Evolutionary conservation across 1,140 invertebrate genomes (phyloP).

Genomic region (Elysia chlorotica): DNA sequence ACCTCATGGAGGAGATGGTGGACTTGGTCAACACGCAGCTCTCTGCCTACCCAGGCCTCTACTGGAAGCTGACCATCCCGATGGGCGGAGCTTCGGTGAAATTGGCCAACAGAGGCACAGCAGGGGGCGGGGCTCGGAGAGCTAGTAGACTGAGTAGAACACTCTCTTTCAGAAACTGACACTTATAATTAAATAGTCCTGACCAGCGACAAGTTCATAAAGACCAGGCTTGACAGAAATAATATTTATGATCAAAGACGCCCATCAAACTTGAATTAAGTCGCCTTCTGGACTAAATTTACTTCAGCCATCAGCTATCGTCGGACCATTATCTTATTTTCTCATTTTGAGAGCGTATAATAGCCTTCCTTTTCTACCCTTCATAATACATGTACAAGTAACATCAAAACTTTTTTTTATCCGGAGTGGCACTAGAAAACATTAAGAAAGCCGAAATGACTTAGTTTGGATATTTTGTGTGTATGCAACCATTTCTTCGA

Average conservation of each 20-base stretch:
- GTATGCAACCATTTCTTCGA: too few species aligned
- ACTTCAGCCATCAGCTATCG: too few species aligned
- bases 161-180: neutral
- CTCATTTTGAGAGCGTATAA: neutral
- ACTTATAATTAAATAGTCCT: neutral
- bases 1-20: constrained; percentile 35
- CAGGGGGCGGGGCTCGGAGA: neutral
- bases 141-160: neutral
- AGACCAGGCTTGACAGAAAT: neutral
- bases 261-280: too few species aligned
- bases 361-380: too few species aligned
- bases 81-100: constrained; percentile 10
- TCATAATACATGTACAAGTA: too few species aligned
- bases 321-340: neutral
- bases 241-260: neutral
- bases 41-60: constrained; percentile 37
- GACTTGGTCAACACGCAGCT: constrained; percentile 37
- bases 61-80: constrained; percentile 43
- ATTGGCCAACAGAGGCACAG: neutral
- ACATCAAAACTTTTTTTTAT: too few species aligned
- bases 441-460: too few species aligned
- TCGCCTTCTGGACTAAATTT: too few species aligned
- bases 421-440: too few species aligned
- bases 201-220: neutral
- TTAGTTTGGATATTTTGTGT: too few species aligned